Conservation (phyloP, 2,888 invertebrate genomes). For the Dyspetes luteomarginatus region DNA sequence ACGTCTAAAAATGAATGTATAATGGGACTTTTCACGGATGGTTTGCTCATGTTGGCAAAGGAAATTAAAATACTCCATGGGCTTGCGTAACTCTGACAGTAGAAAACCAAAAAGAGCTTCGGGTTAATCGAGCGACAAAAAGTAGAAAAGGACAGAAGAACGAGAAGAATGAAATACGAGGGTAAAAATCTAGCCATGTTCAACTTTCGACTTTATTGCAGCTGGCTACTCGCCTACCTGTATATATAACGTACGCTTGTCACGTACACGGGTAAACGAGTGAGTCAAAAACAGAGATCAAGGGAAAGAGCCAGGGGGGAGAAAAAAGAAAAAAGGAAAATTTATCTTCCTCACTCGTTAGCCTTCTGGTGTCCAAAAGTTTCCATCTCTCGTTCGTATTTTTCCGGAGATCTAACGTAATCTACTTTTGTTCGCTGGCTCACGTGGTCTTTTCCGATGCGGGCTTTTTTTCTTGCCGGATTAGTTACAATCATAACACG, state of each 20-base stretch:
- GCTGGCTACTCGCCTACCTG: slow-evolving; percentile 49
- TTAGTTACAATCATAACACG: background rate
- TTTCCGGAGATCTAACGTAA: slow-evolving; percentile 32
- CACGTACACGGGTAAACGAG: slow-evolving; percentile 51
- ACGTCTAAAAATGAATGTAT: background rate
- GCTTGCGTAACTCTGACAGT: slow-evolving; percentile 14
- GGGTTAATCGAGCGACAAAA: slow-evolving; percentile 25
- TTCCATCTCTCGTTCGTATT: slow-evolving; percentile 28
- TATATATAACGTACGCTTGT: slow-evolving; percentile 64
- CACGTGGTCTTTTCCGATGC: background rate
- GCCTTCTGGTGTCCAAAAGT: slow-evolving; percentile 19
- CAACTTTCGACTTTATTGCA: slow-evolving; percentile 44
- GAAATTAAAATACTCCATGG: slow-evolving; percentile 25
- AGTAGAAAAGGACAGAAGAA: background rate
- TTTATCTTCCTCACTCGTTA: slow-evolving; percentile 47
- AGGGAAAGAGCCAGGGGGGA: slow-evolving; percentile 27
- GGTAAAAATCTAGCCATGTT: slow-evolving; percentile 34
- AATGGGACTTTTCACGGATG: background rate
- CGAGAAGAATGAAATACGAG: background rate
- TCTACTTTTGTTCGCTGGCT: slow-evolving; percentile 28
- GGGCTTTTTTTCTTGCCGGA: background rate
- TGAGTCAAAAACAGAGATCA: slow-evolving; percentile 30
- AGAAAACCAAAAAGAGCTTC: slow-evolving; percentile 26
- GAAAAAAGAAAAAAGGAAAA: slow-evolving; percentile 31
- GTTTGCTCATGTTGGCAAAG: background rate